phyloP scores from a whole-genome alignment of 2,888 invertebrate genomes.

The Drosophila neutralis region DNA sequence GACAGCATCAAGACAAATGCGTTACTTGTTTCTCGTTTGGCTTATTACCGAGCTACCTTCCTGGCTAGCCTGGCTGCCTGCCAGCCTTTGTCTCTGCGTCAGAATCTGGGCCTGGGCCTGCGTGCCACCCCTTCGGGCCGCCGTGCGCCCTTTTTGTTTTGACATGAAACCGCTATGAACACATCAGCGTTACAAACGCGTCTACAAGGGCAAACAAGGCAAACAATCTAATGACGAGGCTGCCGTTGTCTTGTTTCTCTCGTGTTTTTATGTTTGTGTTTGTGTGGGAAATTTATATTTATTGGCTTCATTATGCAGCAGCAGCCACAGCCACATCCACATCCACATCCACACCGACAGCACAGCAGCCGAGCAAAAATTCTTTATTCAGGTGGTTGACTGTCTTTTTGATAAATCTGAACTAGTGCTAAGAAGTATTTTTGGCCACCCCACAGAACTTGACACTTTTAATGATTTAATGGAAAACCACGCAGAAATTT shows the following conservation, averaged over 20 bases:
- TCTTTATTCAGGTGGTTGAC: conserved; percentile 38
- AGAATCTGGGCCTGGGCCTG: conserved; percentile 1
- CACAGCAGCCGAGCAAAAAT: conserved; percentile 31
- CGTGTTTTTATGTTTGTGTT: conserved; percentile 37
- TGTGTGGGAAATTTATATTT: conserved; percentile 79
- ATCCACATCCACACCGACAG: neutral
- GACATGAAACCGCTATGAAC: conserved; percentile 84
- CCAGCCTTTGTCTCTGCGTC: conserved; percentile 14
- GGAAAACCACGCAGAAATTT: conserved; percentile 41
- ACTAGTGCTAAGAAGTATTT: conserved; percentile 30
- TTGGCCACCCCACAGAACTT: conserved; percentile 15
- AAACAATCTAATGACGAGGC: conserved; percentile 78
- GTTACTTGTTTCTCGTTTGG: conserved; percentile 81
- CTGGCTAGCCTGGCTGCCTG: conserved; percentile 39
- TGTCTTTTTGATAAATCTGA: conserved; percentile 10
- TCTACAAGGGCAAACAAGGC: conserved; percentile 71
- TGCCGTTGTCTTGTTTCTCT: conserved; percentile 53
- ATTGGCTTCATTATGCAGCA: conserved; percentile 78
- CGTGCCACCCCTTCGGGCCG: conserved; percentile 28
- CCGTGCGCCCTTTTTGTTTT: conserved; percentile 80
- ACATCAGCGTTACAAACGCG: conserved; percentile 80
- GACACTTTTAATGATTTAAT: conserved; percentile 64
- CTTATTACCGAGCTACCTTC: conserved; percentile 80
- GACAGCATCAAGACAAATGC: conserved; percentile 81
- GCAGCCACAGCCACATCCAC: conserved; percentile 47